These are phyloP conservation scores for Gambusia holbrooki DNA, from an alignment of 2,113 vertebrate species.

Conservation along the genomic window DNA sequence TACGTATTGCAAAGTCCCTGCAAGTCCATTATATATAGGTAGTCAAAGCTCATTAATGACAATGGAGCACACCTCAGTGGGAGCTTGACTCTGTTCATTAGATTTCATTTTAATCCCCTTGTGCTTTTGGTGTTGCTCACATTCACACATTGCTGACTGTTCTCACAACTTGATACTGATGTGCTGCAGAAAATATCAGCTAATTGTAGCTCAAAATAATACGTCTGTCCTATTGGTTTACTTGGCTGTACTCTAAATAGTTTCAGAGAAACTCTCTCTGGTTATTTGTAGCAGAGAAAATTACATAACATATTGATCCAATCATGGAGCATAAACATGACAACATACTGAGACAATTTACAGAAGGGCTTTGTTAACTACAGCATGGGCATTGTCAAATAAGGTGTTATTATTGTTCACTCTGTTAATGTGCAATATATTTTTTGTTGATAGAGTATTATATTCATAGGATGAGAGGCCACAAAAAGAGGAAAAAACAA, in stretches of 20 bases:
- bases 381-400: conserved; percentile 63
- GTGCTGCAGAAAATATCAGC: conserved; percentile 41
- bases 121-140: conserved; percentile 12
- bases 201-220: conserved; percentile 56
- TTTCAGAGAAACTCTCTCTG: conserved; percentile 53
- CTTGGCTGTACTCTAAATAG: conserved; percentile 25
- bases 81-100: conserved; percentile 34
- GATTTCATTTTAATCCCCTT: conserved; percentile 30
- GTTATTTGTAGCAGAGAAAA: conserved; percentile 14
- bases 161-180: conserved; percentile 33
- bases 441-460: conserved; percentile 42
- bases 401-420: conserved; percentile 59
- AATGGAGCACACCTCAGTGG: conserved; percentile 4
- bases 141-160: conserved; percentile 26
- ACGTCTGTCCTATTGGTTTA: conserved; percentile 16
- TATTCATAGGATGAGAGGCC: conserved; percentile 32
- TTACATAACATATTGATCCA: conserved; percentile 39
- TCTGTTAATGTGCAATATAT: conserved; percentile 60
- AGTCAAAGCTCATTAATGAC: conserved; percentile 20
- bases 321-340: conserved; percentile 35
- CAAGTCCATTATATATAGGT: conserved; percentile 13
- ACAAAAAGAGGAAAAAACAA: conserved; percentile 31
- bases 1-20: conserved; percentile 12
- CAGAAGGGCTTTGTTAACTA: conserved; percentile 40
- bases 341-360: conserved; percentile 52